phyloP scores from a whole-genome alignment of 2,888 invertebrate species.

The Exocentrus adspersus region DNA sequence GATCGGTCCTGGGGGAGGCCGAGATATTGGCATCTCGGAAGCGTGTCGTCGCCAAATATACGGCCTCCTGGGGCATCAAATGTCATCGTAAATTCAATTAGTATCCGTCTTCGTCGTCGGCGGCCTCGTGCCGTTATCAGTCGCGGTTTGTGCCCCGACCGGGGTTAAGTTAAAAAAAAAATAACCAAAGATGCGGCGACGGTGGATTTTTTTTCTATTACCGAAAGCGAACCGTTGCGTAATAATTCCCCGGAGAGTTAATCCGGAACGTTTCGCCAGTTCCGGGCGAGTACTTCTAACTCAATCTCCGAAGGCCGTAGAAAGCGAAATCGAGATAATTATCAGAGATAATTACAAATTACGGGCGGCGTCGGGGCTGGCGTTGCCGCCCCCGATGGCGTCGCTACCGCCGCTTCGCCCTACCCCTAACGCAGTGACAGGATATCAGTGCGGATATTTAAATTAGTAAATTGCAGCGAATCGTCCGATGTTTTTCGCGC shows the following conservation, averaged over 20 bases:
- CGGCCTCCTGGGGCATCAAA: slow-evolving; percentile 61
- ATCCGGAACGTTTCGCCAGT: slow-evolving; percentile 40
- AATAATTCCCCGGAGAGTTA: slow-evolving; percentile 33
- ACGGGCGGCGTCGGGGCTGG: slow-evolving; percentile 46
- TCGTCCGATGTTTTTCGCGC: neutral
- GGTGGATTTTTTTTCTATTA: slow-evolving; percentile 8
- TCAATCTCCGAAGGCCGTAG: slow-evolving; percentile 53
- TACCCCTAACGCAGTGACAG: too few relatives aligned
- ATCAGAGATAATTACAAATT: slow-evolving; percentile 53
- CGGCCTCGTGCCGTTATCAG: slow-evolving; percentile 16
- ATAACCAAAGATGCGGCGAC: too few relatives aligned
- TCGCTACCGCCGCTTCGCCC: slow-evolving; percentile 14
- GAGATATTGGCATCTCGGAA: slow-evolving; percentile 62
- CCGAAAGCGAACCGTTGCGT: slow-evolving; percentile 16
- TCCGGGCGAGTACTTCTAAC: slow-evolving; percentile 42
- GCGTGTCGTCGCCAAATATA: slow-evolving; percentile 63
- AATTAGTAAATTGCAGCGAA: neutral
- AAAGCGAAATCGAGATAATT: slow-evolving; percentile 54
- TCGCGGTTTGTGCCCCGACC: slow-evolving; percentile 29
- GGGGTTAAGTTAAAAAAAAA: neutral
- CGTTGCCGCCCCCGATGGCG: slow-evolving; percentile 35
- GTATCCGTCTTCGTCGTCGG: slow-evolving; percentile 53
- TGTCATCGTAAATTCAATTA: slow-evolving; percentile 64
- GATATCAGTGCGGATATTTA: slow-evolving; percentile 12
- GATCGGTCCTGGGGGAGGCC: slow-evolving; percentile 60